Base-by-base conservation (phyloP, 1,140 invertebrate genomes). In the Pteromalus puparum region DNA sequence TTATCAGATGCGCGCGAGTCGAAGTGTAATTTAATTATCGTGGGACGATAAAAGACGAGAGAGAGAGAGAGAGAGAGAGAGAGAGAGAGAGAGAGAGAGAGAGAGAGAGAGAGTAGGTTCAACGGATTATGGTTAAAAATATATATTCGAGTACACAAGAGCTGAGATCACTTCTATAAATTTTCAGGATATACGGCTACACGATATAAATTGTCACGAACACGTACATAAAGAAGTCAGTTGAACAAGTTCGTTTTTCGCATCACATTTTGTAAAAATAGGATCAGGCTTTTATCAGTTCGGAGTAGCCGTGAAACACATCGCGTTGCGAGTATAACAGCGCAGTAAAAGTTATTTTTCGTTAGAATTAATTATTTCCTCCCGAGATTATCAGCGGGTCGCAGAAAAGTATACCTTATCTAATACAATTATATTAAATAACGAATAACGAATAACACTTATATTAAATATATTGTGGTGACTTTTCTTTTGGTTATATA, bases 21-120 rank as follows among this genome's bases (percentile, higher is more conserved):
- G 21, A 3, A 61, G 53, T 61, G 18, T 21, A 21, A 48, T 75
- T 48, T 2, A 75, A 75, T 46, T 75, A 75, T 75, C n/a, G 34
- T 12, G 34, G 18, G 53, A 61, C 72, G 72, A 73, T 73, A 73
- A 73, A 73, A 61, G 53, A 61, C 21, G 21, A 61, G 15, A 53
- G 9, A 53, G 9, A 13, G 42, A 53, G 48, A 53, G 48, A 53
- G 13, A 53, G 48, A 53, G 18, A 18, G 48, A 53, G 48, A 34
- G 48, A 18, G 48, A 18, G 48, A 53, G 48, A 53, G 18, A 18
- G 48, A 18, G 48, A 15, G 48, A 18, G 48, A 5, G 48, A 53
- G 18, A 18, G 21, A n/a, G 21, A 7, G 6, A 42, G 38, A 9
- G 38, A 9, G 7, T 42, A 61, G 53, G 53, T 61, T 61, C 21